These are phyloP conservation scores for Drosophila nikananu DNA, from an alignment of 1,140 invertebrate genomes.

Conservation along the genomic window DNA sequence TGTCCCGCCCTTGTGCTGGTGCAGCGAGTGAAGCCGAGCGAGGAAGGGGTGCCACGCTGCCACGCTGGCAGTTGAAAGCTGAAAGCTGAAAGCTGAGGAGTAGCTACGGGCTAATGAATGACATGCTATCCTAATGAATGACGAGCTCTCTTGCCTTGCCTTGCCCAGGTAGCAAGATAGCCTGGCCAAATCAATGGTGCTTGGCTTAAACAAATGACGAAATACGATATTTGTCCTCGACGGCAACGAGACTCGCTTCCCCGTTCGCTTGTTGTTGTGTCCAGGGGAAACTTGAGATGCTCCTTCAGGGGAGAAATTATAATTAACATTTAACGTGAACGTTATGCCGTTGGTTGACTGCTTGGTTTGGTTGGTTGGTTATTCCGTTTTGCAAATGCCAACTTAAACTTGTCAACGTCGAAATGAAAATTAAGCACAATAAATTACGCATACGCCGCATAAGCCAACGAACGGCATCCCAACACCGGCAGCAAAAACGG, in stretches of 20 bases:
- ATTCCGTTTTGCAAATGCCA: conserved; percentile 32
- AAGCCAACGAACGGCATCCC: conserved; percentile 59
- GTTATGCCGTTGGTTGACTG: conserved; percentile 1
- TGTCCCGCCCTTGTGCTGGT: conserved; percentile 11
- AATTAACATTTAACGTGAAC: conserved; percentile 12
- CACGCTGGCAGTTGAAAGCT: neutral
- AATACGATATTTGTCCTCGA: conserved; percentile 64
- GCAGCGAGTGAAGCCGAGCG: conserved; percentile 33
- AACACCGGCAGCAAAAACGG: conserved; percentile 38
- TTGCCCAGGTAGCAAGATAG: neutral
- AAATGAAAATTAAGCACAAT: conserved; percentile 58
- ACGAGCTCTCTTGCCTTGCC: conserved; percentile 8
- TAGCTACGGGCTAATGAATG: conserved; percentile 29
- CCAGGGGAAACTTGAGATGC: conserved; percentile 36
- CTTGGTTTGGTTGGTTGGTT: neutral
- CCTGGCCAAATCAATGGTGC: conserved; percentile 65
- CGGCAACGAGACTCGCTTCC: conserved; percentile 12
- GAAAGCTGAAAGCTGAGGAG: conserved; percentile 1
- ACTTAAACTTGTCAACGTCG: conserved; percentile 68
- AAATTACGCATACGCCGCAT: conserved; percentile 78
- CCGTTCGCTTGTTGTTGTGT: conserved; percentile 2
- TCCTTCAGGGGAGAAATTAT: conserved; percentile 11
- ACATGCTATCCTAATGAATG: too few species aligned
- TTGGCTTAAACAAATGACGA: conserved; percentile 68
- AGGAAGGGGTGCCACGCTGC: neutral